These are phyloP conservation scores for Chondrosia reniformis DNA, from an alignment of 37 sponge, comb jelly and placozoan species.

Conservation along the genomic window DNA sequence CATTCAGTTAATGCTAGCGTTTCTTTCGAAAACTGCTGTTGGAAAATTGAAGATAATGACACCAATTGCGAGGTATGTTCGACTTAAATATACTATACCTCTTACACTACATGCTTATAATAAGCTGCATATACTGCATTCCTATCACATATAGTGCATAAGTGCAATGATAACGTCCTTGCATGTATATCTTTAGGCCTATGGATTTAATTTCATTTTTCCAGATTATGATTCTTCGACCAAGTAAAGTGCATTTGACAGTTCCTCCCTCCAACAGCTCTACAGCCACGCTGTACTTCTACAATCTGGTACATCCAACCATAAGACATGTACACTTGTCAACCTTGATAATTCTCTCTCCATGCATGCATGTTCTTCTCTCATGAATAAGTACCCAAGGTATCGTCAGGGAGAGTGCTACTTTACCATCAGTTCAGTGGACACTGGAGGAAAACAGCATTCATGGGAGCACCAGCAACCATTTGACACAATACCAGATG, in stretches of 20 bases:
- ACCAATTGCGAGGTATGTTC: constrained; percentile 36
- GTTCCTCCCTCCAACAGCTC: background rate
- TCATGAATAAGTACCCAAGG: background rate
- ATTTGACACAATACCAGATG: background rate
- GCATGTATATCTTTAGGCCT: background rate
- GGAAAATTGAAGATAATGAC: constrained; percentile 27
- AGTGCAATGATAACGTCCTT: background rate
- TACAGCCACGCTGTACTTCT: background rate
- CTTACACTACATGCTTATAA: no score
- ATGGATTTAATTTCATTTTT: background rate
- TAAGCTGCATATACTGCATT: background rate
- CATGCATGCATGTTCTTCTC: background rate
- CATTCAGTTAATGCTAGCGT: constrained; percentile 14
- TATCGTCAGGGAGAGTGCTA: constrained; percentile 16
- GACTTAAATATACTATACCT: no score
- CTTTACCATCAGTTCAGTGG: background rate
- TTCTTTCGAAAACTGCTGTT: constrained; percentile 29
- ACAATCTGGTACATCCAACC: background rate
- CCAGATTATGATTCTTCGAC: constrained; percentile 1
- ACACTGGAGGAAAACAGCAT: background rate
- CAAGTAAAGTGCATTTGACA: background rate
- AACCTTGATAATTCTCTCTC: background rate
- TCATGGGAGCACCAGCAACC: constrained; percentile 1
- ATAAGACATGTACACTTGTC: background rate
- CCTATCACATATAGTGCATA: background rate